A percentile compares a stretch with the other conserved stretches of the same genome.
phyloP scores from a whole-genome alignment of 1,140 invertebrate species.

The Nasonia vitripennis region DNA sequence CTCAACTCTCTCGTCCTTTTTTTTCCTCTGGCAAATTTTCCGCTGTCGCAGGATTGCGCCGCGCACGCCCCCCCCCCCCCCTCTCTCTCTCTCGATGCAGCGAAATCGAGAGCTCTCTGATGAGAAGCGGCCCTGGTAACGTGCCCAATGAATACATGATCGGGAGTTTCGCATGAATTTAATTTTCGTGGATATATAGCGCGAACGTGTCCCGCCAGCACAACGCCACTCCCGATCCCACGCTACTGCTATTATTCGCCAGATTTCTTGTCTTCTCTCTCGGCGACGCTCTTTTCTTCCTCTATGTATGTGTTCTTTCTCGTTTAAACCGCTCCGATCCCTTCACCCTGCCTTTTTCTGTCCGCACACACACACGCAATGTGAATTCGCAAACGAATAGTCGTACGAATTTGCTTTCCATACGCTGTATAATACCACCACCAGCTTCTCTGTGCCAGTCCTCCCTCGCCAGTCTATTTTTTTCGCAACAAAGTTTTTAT shows the following conservation, averaged over 20 bases:
- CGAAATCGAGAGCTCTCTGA: constrained; percentile 11
- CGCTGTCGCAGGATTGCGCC: background rate
- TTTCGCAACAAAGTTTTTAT: background rate
- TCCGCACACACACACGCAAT: background rate
- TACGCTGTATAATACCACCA: background rate
- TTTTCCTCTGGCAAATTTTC: background rate
- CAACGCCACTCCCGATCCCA: constrained; percentile 39
- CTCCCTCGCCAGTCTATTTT: background rate
- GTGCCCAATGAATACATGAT: constrained; percentile 68
- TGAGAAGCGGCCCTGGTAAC: constrained; percentile 54
- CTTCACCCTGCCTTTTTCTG: too few relatives aligned
- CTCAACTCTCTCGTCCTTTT: background rate
- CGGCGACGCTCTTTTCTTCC: background rate
- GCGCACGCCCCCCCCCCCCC: background rate
- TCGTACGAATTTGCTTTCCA: background rate
- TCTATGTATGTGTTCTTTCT: background rate
- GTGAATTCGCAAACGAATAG: too few relatives aligned
- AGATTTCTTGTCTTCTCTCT: constrained; percentile 24
- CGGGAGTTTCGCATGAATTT: constrained; percentile 68
- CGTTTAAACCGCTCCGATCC: background rate
- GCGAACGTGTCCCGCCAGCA: constrained; percentile 61
- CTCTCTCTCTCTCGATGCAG: background rate
- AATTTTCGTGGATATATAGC: constrained; percentile 69
- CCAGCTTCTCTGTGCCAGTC: background rate
- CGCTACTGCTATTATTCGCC: background rate